Evolutionary conservation across 2,113 vertebrate species (phyloP), one percentile per base, ranked within the genome.

Genomic region (Phoxinus phoxinus): DNA sequence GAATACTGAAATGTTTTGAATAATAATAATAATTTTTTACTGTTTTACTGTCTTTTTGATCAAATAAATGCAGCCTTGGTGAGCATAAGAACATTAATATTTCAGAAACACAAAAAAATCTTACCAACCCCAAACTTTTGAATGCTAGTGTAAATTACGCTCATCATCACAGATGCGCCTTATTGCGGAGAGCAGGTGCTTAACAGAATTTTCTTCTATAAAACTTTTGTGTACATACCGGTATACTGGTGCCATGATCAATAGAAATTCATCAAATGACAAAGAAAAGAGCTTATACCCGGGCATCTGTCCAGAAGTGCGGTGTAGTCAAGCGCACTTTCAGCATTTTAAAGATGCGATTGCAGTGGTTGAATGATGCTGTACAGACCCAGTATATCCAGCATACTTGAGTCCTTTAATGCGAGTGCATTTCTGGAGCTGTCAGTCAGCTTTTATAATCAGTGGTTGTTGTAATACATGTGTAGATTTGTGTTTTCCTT

Each of bases 401-500:
- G 67, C 8, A 9, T 37, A 35, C 32, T 71, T 23, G 27, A 19
- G 58, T 25, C 58, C n/a, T 61, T 25, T 61, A n/a, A 61, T 61
- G 58, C n/a, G 3, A 61, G 63, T 37, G 19, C 65, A 11, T 69
- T 69, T 69, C 65, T 69, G 8, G 37, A 69, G 19, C 35, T 19
- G 67, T 41, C 9, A 41, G 67, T 32, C 19, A 71, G 30, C 30
- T 9, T 9, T 35, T 69, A 44, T 13, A 72, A 72, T 72, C 7
- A n/a, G 19, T 79, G 69, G n/a, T 23, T 83, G 84, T 79, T 81
- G 48, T 73, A 56, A 84, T 84, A 25, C 72, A 75, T 81, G 65
- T 76, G 46, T 48, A 51, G 69, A 81, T 41, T 51, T 84, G 23
- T 51, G 8, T 87, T 81, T 91, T 94, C 97, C 97, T 97, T 98